Percentiles rank a stretch among this genome's conserved stretches.
These are phyloP conservation scores for Amitus sp. DNA, from an alignment of 2,888 invertebrate species.

Conservation along the genomic window DNA sequence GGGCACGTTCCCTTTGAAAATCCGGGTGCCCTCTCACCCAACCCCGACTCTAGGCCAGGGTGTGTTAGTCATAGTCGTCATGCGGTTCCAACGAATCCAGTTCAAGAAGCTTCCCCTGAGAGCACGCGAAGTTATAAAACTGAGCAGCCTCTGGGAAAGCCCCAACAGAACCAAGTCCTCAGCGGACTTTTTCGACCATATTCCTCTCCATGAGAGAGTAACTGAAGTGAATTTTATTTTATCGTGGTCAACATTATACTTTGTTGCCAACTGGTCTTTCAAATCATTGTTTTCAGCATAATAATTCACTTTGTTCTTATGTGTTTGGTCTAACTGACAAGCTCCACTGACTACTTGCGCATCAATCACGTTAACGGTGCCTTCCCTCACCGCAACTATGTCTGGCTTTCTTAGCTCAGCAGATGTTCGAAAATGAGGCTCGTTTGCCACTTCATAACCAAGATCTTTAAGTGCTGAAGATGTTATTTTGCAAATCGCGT, in stretches of 20 bases:
- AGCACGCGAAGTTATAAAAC: neutral
- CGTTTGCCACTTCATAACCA: constrained; percentile 46
- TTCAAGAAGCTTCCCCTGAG: neutral
- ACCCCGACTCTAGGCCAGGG: neutral
- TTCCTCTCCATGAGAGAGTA: neutral
- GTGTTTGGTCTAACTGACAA: neutral
- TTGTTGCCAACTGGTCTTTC: neutral
- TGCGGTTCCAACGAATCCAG: neutral
- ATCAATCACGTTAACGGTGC: constrained; percentile 48
- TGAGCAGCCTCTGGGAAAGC: neutral
- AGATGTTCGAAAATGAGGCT: constrained; percentile 44
- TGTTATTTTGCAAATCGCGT: constrained; percentile 48
- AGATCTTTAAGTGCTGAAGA: neutral
- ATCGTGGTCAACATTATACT: neutral
- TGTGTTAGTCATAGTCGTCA: neutral
- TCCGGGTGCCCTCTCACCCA: neutral
- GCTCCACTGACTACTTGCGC: constrained; percentile 52
- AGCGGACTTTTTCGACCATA: neutral
- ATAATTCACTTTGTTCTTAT: neutral
- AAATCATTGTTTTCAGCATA: neutral
- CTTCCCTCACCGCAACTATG: constrained; percentile 45
- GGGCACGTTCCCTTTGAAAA: neutral
- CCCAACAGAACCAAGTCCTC: neutral
- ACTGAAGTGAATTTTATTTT: neutral
- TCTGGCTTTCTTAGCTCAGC: constrained; percentile 53